These are phyloP conservation scores for Ciconia boyciana DNA, from an alignment of 2,113 vertebrate genomes.

Conservation along the genomic window DNA sequence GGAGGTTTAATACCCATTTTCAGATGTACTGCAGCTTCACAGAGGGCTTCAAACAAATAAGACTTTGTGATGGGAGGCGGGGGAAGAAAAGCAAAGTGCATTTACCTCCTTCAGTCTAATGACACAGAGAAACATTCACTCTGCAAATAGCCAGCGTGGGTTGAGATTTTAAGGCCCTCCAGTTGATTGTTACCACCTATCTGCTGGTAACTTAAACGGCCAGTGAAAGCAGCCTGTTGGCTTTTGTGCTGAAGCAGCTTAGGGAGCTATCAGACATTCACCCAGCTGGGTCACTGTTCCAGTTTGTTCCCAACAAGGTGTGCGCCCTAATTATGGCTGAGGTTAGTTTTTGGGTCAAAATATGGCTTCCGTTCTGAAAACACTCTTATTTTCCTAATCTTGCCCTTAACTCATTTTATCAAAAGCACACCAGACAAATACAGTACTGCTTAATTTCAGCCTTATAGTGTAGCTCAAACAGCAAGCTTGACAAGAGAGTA, in stretches of 20 bases:
- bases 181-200: not conserved
- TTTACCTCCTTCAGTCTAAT: not conserved
- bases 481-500: not conserved
- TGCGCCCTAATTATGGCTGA: not conserved
- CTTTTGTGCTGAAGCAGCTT: constrained; percentile 3
- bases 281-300: not conserved
- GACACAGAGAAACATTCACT: not conserved
- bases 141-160: not conserved
- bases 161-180: constrained; percentile 14
- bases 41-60: not conserved
- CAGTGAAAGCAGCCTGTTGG: not conserved
- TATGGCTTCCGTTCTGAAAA: not conserved
- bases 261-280: not conserved
- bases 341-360: not conserved
- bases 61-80: not conserved
- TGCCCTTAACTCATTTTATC: not conserved
- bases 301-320: not conserved
- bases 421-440: not conserved
- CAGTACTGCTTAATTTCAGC: not conserved
- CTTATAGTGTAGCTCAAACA: not conserved
- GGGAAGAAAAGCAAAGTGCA: not conserved
- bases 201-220: not conserved
- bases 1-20: not conserved
- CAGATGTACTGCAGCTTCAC: not conserved
- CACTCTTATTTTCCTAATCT: not conserved